Percentiles rank a stretch among this genome's conserved stretches.
These are phyloP conservation scores for Triplophysa rosa DNA, from an alignment of 2,113 vertebrate species.

Conservation along the genomic window DNA sequence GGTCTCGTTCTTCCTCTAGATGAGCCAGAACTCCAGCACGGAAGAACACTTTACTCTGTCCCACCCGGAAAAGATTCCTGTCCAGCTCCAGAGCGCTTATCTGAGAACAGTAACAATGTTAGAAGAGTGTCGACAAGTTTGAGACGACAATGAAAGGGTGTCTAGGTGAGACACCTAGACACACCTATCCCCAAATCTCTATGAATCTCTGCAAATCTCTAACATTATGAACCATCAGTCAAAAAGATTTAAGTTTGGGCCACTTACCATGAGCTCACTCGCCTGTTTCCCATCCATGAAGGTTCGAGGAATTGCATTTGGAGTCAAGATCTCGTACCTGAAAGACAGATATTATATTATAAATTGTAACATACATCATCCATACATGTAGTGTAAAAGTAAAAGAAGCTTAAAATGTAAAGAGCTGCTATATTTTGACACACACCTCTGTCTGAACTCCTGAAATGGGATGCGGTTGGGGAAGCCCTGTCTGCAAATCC, in stretches of 20 bases:
- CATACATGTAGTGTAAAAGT: background rate
- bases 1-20: conserved; percentile 87
- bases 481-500: conserved; percentile 92
- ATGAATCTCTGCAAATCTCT: background rate
- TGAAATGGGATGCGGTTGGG: conserved; percentile 93
- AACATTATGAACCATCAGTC: background rate
- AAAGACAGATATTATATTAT: background rate
- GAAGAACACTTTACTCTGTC: conserved; percentile 94
- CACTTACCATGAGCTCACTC: conserved; percentile 85
- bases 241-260: background rate
- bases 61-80: conserved; percentile 84
- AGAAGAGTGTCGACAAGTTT: too few relatives aligned
- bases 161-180: too few relatives aligned
- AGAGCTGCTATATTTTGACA: conserved; percentile 15
- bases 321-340: conserved; percentile 91
- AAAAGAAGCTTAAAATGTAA: too few relatives aligned
- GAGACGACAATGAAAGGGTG: too few relatives aligned
- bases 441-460: conserved; percentile 89
- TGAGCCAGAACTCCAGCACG: conserved; percentile 88
- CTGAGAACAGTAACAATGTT: conserved; percentile 61
- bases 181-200: too few relatives aligned
- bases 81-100: conserved; percentile 87
- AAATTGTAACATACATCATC: background rate
- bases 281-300: conserved; percentile 95
- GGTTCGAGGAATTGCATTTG: conserved; percentile 89